Evolutionary conservation across 2,113 vertebrate species (phyloP).

Genomic region (Merops nubicus): DNA sequence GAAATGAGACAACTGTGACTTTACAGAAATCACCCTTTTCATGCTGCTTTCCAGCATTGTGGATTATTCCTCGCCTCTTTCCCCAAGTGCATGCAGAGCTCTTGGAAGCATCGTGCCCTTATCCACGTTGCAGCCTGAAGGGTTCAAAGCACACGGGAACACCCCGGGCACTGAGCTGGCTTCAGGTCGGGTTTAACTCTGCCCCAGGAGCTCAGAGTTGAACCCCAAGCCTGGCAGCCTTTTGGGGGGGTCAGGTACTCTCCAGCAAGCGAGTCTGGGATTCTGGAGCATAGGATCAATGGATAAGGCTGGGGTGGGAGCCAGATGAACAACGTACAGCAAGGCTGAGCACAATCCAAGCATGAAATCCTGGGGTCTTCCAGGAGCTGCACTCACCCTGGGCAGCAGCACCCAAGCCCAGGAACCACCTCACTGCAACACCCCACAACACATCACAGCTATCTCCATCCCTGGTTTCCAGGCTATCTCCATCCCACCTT

Average conservation of each 20-base stretch:
- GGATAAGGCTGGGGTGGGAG: not conserved
- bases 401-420: not conserved
- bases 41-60: rapidly evolving
- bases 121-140: not conserved
- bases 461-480: not conserved
- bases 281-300: rapidly evolving
- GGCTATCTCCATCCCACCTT: too few species aligned
- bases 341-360: rapidly evolving
- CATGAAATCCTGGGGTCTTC: not conserved
- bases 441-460: rapidly evolving
- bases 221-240: not conserved
- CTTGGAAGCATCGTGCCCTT: rapidly evolving
- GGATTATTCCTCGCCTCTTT: not conserved
- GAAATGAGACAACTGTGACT: not conserved
- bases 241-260: rapidly evolving
- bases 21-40: rapidly evolving
- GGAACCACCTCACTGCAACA: not conserved
- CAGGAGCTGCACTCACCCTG: not conserved
- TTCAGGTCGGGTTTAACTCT: not conserved
- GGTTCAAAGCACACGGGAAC: not conserved
- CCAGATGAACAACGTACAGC: rapidly evolving
- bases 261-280: not conserved
- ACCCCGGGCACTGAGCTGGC: rapidly evolving
- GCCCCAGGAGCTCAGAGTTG: not conserved
- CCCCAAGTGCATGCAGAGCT: rapidly evolving